phyloP scores from a whole-genome alignment of 2,113 vertebrate genomes.

The Oreotrochilus melanogaster region DNA sequence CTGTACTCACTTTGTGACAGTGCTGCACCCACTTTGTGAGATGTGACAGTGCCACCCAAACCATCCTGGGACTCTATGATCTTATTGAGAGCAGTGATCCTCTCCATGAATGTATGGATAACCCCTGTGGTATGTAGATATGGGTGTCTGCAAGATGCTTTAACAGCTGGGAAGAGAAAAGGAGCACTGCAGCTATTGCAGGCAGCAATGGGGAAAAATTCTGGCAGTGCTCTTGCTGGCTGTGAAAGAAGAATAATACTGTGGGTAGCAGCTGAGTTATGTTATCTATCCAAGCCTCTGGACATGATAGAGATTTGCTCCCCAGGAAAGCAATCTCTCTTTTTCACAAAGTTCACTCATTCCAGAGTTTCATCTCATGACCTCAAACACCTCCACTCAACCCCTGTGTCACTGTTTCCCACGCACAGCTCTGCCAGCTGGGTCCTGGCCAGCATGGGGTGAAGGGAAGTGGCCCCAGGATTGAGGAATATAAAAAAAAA shows the following conservation, averaged over 20 bases:
- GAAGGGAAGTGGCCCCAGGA: neutral
- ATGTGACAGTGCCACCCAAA: too few species aligned
- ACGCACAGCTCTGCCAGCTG: fast-evolving
- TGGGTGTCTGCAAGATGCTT: neutral
- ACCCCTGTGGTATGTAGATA: neutral
- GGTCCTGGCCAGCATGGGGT: fast-evolving
- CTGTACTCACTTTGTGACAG: too few species aligned
- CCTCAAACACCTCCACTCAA: neutral
- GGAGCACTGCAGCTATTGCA: neutral
- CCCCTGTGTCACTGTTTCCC: neutral
- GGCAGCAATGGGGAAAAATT: neutral
- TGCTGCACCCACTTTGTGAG: too few species aligned
- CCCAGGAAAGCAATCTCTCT: neutral
- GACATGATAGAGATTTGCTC: neutral
- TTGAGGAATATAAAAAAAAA: neutral
- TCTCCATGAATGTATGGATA: neutral
- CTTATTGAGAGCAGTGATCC: fast-evolving
- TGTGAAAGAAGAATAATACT: neutral
- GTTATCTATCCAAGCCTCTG: neutral
- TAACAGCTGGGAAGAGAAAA: neutral
- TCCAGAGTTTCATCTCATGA: fast-evolving
- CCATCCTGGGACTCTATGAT: neutral
- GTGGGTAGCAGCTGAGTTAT: neutral
- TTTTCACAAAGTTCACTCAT: neutral
- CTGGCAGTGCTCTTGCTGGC: neutral